Conservation (phyloP, 2,113 vertebrate genomes). For the Tapirus terrestris region DNA sequence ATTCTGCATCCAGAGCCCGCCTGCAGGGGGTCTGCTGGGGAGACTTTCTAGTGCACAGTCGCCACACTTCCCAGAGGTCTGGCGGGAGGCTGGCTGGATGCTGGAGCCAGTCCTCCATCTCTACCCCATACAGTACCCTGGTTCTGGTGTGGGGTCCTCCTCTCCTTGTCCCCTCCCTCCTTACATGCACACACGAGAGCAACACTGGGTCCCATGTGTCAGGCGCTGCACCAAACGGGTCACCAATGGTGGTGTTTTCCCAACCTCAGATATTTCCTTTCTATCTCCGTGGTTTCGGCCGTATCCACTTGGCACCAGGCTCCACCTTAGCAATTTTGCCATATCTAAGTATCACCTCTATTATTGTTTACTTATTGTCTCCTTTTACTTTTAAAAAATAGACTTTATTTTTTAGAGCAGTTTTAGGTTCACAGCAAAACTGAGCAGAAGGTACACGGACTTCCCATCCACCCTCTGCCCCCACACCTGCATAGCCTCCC, state of each 20-base stretch:
- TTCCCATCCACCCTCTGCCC: neutral
- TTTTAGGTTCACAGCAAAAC: neutral
- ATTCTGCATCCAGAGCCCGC: accelerated
- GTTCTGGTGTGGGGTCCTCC: accelerated
- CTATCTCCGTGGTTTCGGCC: accelerated
- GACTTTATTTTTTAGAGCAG: neutral
- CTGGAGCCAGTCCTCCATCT: accelerated
- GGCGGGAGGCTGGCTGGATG: accelerated
- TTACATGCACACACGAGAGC: accelerated
- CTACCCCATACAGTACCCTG: accelerated
- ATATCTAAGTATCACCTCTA: accelerated
- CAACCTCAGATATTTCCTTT: accelerated
- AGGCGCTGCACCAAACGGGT: accelerated
- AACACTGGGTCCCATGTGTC: accelerated
- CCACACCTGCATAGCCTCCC: accelerated
- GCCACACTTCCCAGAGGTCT: accelerated
- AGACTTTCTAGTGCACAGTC: accelerated
- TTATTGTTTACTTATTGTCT: no score
- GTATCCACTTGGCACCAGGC: accelerated
- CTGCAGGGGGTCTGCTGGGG: accelerated
- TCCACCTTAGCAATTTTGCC: accelerated
- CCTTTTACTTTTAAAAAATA: neutral
- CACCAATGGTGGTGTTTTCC: accelerated
- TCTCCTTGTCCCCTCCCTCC: no score
- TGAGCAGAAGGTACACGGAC: neutral